phyloP scores from a whole-genome alignment of 2,113 vertebrate genomes.

The Solenodon paradoxus region DNA sequence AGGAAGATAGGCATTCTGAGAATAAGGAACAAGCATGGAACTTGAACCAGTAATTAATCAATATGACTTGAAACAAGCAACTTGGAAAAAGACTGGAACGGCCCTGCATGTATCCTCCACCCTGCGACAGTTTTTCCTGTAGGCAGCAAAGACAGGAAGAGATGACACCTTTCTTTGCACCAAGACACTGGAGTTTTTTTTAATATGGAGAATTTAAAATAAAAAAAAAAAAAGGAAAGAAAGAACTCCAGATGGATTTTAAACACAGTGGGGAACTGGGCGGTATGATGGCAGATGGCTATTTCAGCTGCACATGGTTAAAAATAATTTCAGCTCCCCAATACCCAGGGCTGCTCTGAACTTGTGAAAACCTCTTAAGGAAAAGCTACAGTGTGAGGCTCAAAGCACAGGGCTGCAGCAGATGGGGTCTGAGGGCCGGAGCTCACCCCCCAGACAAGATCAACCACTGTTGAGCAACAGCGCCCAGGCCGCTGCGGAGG shows the following conservation, averaged over 20 bases:
- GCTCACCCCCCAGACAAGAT: neutral
- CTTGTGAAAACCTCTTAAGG: conserved; percentile 69
- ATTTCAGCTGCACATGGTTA: conserved; percentile 68
- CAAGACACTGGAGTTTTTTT: conserved; percentile 45
- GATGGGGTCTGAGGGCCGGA: neutral
- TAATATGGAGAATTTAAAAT: conserved; percentile 43
- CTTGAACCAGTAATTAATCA: conserved; percentile 2
- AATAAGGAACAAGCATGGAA: neutral
- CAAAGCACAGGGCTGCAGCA: conserved; percentile 27
- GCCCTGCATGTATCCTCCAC: neutral
- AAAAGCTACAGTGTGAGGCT: conserved; percentile 28
- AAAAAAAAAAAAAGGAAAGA: conserved; percentile 20
- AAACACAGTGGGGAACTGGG: conserved; percentile 64
- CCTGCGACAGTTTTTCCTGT: neutral
- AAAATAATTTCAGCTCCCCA: conserved; percentile 74
- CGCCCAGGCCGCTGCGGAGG: neutral
- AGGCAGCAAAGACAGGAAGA: neutral
- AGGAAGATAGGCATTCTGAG: neutral
- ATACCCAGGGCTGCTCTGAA: conserved; percentile 70
- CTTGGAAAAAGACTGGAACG: too few relatives aligned
- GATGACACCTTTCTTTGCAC: conserved; percentile 3
- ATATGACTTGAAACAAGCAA: neutral
- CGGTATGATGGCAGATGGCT: conserved; percentile 65
- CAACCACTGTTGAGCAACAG: neutral
- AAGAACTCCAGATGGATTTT: conserved; percentile 74